phyloP scores from a whole-genome alignment of 2,113 vertebrate species.

The Equus przewalskii region DNA sequence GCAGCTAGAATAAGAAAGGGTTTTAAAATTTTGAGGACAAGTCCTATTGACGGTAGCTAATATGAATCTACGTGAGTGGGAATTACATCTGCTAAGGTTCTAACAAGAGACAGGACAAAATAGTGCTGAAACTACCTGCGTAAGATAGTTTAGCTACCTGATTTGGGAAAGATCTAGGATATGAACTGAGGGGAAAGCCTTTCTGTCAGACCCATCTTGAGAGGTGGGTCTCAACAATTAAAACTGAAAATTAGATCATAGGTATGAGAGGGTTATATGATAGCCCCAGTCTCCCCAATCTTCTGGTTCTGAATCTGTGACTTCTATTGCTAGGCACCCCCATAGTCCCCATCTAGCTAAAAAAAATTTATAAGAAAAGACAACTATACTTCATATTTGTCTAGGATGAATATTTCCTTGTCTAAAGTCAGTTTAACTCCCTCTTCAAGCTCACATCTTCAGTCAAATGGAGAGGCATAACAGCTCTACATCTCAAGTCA shows the following conservation, averaged over 20 bases:
- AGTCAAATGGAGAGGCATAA: background rate
- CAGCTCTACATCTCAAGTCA: slow-evolving; percentile 32
- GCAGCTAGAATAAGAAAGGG: background rate
- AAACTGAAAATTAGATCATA: slow-evolving; percentile 46
- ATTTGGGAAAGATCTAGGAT: slow-evolving; percentile 34
- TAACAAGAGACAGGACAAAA: slow-evolving; percentile 44
- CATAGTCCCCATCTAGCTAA: background rate
- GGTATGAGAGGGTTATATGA: background rate
- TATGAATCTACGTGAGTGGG: slow-evolving; percentile 32
- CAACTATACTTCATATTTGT: slow-evolving; percentile 28
- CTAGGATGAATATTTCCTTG: background rate
- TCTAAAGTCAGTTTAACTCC: slow-evolving; percentile 61
- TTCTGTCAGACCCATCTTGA: slow-evolving; percentile 27
- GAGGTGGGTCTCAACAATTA: slow-evolving; percentile 32
- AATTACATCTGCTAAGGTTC: slow-evolving; percentile 20
- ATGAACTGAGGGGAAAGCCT: background rate
- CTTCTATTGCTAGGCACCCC: background rate
- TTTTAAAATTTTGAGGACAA: background rate
- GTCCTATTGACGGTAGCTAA: slow-evolving; percentile 39
- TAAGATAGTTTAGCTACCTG: slow-evolving; percentile 12
- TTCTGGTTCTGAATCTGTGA: slow-evolving; percentile 42
- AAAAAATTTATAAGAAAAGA: slow-evolving; percentile 58
- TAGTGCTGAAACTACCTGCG: background rate
- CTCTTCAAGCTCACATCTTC: slow-evolving; percentile 48
- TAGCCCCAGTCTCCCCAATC: background rate